Evolutionary conservation across 2,113 vertebrate genomes (phyloP).

Genomic region (Nothoprocta perdicaria): DNA sequence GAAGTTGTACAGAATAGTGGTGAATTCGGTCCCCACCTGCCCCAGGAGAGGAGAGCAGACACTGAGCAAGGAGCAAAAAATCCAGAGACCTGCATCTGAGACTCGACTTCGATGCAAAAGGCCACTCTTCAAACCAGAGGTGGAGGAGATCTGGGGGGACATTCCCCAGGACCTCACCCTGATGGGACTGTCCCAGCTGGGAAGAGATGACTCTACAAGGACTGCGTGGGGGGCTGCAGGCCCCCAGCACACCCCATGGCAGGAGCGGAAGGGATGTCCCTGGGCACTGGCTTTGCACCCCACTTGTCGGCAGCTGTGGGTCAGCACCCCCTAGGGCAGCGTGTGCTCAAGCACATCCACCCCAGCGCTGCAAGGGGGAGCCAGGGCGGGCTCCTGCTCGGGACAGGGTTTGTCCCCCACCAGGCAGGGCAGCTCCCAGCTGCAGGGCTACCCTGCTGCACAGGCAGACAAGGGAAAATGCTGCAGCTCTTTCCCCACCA

Average conservation of each 20-base stretch:
- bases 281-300: neutral
- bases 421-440: neutral
- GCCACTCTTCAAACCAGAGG: neutral
- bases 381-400: too few relatives aligned
- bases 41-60: neutral
- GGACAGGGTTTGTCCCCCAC: neutral
- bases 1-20: conserved; percentile 98
- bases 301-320: neutral
- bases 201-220: neutral
- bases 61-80: neutral
- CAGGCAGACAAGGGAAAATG: neutral
- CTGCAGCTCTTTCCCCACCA: neutral
- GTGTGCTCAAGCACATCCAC: accelerated
- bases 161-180: neutral
- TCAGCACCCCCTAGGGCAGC: neutral
- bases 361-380: accelerated
- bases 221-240: neutral
- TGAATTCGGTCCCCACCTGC: conserved; percentile 97
- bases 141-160: neutral
- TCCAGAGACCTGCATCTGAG: accelerated
- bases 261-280: neutral
- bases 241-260: too few relatives aligned
- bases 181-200: neutral
- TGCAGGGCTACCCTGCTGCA: accelerated
- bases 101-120: neutral